Base-by-base conservation (phyloP, 2,888 invertebrate species). In the Agrochola litura region DNA sequence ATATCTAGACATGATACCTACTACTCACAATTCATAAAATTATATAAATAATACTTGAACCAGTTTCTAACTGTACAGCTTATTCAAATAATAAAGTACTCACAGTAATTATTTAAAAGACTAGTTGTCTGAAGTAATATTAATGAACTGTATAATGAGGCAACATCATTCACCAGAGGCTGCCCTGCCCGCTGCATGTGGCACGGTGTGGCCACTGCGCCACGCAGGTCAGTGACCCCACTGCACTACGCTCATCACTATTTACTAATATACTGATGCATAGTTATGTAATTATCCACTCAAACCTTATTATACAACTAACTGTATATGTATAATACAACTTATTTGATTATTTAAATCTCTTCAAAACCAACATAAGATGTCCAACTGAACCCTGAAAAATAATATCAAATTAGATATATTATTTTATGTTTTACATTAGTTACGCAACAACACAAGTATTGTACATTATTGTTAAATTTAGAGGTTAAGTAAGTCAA, bases 401-500 rank as follows among this genome's bases (percentile, higher is more conserved):
- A 76, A 25, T 25, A 16, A 76, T 52, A 46, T 64, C 8, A 72
- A 16, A 70, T 54, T 37, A 43, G 12, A 54, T 43, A 22, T 37
- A 66, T 37, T 61, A 43, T 73, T 25, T 58, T 30, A 71, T 37
- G n/a, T 67, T 43, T 73, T 64, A 63, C 56, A 70, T 75, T 72
- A 56, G 54, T 73, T 66, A 73, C 12, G 12, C 60, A 67, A 71
- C 60, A 56, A 61, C 41, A 76, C 65, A 54, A 63, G 41, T 65
- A 70, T 52, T 60, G 66, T 25, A 65, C 63, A 79, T 61, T 60
- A 41, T 64, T 76, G 69, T 63, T 61, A 61, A 60, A 69, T 76
- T 41, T 41, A 54, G 54, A 77, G 74, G 86, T 75, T 66, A 78
- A 64, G 54, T 65, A 83, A 83, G 78, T 69, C 65, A 83, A 86